Base-by-base conservation (phyloP, 2,888 invertebrate species). In the Dicranocentrus wangi region DNA sequence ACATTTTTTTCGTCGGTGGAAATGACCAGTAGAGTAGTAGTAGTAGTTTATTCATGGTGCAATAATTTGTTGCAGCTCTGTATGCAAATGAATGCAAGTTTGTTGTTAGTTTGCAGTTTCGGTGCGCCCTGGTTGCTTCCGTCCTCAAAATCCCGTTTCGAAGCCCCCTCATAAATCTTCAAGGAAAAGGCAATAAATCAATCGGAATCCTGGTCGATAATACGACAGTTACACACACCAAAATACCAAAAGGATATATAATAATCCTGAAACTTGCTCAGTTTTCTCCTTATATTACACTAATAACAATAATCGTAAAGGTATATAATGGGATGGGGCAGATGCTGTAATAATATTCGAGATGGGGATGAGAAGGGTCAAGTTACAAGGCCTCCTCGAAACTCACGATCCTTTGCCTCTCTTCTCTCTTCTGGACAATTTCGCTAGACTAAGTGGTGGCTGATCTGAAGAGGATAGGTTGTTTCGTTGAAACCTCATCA, bases 81-180 rank as follows among this genome's bases (percentile, higher is more conserved):
- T n/a, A n/a, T n/a, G n/a, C n/a, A n/a, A n/a, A n/a, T n/a, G n/a
- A n/a, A n/a, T n/a, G n/a, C n/a, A n/a, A n/a, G n/a, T n/a, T n/a
- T n/a, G n/a, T n/a, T n/a, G n/a, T n/a, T n/a, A n/a, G n/a, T n/a
- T n/a, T n/a, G n/a, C n/a, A n/a, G n/a, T n/a, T n/a, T n/a, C n/a
- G n/a, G n/a, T n/a, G n/a, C n/a, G n/a, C n/a, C n/a, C n/a, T n/a
- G n/a, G n/a, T n/a, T n/a, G n/a, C n/a, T n/a, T n/a, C n/a, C n/a
- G n/a, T n/a, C n/a, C n/a, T n/a, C n/a, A n/a, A n/a, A n/a, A n/a
- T n/a, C n/a, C n/a, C n/a, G n/a, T n/a, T n/a, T n/a, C n/a, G n/a
- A n/a, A n/a, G n/a, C n/a, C n/a, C n/a, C n/a, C n/a, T 83, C 85
- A 85, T 85, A 85, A 85, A 85, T 85, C 83, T 85, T 82, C 71